Evolutionary conservation across 2,888 invertebrate genomes (phyloP).

Genomic region (Sminthurinus aureus): DNA sequence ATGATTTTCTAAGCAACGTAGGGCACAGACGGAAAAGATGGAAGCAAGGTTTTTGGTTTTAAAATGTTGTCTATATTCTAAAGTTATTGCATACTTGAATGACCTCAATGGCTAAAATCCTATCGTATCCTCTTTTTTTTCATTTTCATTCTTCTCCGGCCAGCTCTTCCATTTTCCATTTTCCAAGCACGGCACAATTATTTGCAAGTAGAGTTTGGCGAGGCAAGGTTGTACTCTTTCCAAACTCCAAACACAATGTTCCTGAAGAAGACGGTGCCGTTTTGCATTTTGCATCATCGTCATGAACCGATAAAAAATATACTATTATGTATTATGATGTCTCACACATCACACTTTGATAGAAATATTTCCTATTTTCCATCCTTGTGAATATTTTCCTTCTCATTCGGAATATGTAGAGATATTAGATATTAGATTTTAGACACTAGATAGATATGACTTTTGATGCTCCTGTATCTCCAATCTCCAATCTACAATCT

Average conservation of each 20-base stretch:
- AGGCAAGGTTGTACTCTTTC: no score
- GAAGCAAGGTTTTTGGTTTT: slow-evolving; percentile 6
- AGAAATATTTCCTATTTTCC: no score
- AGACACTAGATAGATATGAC: no score
- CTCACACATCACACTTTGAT: no score
- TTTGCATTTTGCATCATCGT: no score
- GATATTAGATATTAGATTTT: no score
- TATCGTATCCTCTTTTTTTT: not conserved
- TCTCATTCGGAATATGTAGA: no score
- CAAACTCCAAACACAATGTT: not conserved
- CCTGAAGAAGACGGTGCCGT: no score
- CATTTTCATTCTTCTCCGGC: not conserved
- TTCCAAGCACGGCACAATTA: no score
- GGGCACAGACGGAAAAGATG: not conserved
- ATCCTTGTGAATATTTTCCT: no score
- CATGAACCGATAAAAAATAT: not conserved
- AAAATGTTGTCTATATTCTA: slow-evolving; percentile 41
- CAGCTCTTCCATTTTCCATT: not conserved
- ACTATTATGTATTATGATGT: not conserved
- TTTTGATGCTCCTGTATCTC: not conserved
- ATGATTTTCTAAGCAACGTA: not conserved
- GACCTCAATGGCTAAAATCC: not conserved
- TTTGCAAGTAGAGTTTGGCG: no score
- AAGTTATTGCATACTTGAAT: slow-evolving; percentile 6
- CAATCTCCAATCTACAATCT: not conserved